Base-by-base conservation (phyloP, 2,113 vertebrate genomes). In the Antidorcas marsupialis region DNA sequence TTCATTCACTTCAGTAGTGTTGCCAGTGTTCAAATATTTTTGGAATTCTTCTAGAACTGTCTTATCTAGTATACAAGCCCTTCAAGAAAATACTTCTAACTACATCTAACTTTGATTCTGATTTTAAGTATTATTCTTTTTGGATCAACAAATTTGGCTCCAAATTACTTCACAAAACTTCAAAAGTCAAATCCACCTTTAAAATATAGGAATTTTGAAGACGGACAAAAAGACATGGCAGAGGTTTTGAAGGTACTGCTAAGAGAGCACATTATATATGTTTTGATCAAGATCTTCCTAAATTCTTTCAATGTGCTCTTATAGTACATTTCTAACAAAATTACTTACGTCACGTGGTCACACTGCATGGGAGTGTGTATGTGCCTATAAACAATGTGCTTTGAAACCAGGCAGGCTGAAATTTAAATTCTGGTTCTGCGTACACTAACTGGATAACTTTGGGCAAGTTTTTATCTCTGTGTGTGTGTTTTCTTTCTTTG, bases 111-210 rank as follows among this genome's bases (percentile, higher is more conserved):
- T 94, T 89, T 93, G 79, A 3, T 87, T 96, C 86, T 92, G 39
- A 89, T 52, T 74, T 43, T 27, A 82, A 91, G 28, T n/a, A 93
- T 78, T 96, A 95, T 60, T 76, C 47, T 96, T 82, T 93, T 82
- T 64, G 62, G n/a, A 78, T 83, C 47, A 95, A 93, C 25, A 79
- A 52, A 57, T 28, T 76, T 96, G 39, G n/a, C 83, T 97, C 60
- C 57, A 82, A 95, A 67, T 85, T 93, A 89, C 55, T 83, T 64
- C 33, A 88, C 23, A 85, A 45, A 93, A 82, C 71, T 87, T 87
- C 62, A 84, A 78, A 92, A 62, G 60, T 67, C 36, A 91, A 92
- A 92, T 30, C n/a, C 7, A 74, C 39, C 27, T 33, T 92, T 25
- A 79, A 89, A 94, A 17, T 79, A 87, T 2, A 89, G 33, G 33